Evolutionary conservation across 1,140 invertebrate genomes (phyloP).

Genomic region (Lordiphosa clarofinis): DNA sequence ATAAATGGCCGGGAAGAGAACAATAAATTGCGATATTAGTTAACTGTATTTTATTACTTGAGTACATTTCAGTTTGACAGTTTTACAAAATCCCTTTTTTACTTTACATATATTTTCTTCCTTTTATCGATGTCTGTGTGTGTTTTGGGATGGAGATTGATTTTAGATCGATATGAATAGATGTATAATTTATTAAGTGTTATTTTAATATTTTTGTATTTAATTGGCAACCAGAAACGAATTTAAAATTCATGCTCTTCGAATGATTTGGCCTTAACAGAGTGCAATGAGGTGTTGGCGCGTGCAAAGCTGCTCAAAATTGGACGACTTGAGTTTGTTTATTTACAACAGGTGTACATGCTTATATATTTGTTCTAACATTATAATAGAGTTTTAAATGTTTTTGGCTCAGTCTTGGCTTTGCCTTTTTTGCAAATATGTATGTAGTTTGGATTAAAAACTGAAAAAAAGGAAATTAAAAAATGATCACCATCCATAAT

Average conservation of each 20-base stretch:
- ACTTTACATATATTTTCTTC: constrained; percentile 3
- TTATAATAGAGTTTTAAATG: constrained; percentile 16
- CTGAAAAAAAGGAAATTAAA: constrained; percentile 4
- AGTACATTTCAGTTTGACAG: constrained; percentile 37
- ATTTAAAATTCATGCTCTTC: constrained; percentile 49
- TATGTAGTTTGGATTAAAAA: background rate
- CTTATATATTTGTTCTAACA: background rate
- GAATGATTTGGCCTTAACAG: constrained; percentile 34
- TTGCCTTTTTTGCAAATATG: constrained; percentile 21
- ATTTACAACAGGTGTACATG: constrained; percentile 30
- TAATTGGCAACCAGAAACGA: constrained; percentile 46
- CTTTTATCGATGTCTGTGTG: background rate
- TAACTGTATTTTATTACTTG: constrained; percentile 40
- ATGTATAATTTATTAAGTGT: constrained; percentile 25
- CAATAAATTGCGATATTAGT: too few relatives aligned
- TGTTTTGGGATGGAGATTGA: constrained; percentile 42
- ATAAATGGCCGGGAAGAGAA: too few relatives aligned
- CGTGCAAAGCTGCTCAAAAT: constrained; percentile 17
- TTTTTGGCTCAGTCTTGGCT: constrained; percentile 47
- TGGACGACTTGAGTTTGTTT: constrained; percentile 43
- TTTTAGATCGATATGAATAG: constrained; percentile 37
- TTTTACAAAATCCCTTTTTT: constrained; percentile 27
- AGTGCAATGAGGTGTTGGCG: too few relatives aligned
- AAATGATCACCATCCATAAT: constrained; percentile 7
- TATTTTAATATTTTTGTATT: constrained; percentile 11